Conservation (phyloP, 2,797 vertebrate genomes). For the Danionella dracula region DNA sequence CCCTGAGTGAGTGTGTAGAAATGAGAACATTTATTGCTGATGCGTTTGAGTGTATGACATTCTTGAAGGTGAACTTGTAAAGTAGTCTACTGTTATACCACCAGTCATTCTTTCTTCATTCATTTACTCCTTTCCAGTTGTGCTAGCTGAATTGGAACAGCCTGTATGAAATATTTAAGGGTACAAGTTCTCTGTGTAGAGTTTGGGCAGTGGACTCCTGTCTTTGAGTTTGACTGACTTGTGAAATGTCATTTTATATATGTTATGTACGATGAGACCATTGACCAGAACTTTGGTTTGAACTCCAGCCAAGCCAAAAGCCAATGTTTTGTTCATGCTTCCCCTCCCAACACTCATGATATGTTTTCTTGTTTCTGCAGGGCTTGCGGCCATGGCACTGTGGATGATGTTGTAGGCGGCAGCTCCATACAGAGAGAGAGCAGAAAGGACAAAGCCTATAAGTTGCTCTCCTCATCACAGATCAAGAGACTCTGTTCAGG, state of each 20-base stretch:
- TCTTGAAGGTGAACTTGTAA: slow-evolving; percentile 37
- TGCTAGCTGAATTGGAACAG: slow-evolving; percentile 21
- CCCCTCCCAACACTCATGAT: slow-evolving; percentile 33
- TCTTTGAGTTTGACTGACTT: slow-evolving; percentile 47
- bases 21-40: slow-evolving; percentile 27
- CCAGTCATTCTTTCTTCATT: slow-evolving; percentile 38
- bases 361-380: slow-evolving; percentile 45
- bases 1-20: slow-evolving; percentile 11
- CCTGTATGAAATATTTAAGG: slow-evolving; percentile 31
- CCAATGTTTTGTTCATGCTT: slow-evolving; percentile 35
- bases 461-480: slow-evolving; percentile 24
- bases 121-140: background rate
- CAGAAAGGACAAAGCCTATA: slow-evolving; percentile 41
- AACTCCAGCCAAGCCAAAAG: slow-evolving; percentile 45
- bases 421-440: slow-evolving; percentile 31
- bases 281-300: slow-evolving; percentile 37
- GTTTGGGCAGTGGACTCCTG: slow-evolving; percentile 24
- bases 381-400: slow-evolving; percentile 37
- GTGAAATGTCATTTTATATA: slow-evolving; percentile 59
- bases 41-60: slow-evolving; percentile 37
- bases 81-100: slow-evolving; percentile 9
- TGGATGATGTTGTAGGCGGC: slow-evolving; percentile 50
- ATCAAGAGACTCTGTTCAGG: slow-evolving; percentile 25
- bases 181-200: slow-evolving; percentile 23
- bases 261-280: slow-evolving; percentile 51